phyloP scores from a whole-genome alignment of 2,888 invertebrate species.

The Limnephilus rhombicus region DNA sequence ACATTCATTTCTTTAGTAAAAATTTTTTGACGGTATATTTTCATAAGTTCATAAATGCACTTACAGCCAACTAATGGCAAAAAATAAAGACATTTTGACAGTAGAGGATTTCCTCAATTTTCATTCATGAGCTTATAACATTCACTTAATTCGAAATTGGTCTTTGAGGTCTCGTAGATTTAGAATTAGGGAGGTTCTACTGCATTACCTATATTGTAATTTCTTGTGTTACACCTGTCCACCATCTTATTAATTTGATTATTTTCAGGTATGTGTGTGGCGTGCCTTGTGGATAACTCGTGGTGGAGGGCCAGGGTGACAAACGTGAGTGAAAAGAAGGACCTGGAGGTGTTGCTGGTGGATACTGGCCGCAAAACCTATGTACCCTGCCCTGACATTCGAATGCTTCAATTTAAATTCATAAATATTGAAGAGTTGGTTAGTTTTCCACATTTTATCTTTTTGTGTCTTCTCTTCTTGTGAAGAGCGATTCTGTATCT shows the following conservation, averaged over 20 bases:
- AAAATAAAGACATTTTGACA: too few relatives aligned
- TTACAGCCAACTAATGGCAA: too few relatives aligned
- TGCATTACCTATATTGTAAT: too few relatives aligned
- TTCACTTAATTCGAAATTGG: too few relatives aligned
- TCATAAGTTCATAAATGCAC: too few relatives aligned
- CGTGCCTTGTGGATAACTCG: slow-evolving; percentile 58
- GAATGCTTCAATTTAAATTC: slow-evolving; percentile 75
- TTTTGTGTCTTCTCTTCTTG: neutral
- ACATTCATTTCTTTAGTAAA: too few relatives aligned
- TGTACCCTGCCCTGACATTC: slow-evolving; percentile 76
- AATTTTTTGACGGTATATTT: too few relatives aligned
- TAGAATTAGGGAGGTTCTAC: too few relatives aligned
- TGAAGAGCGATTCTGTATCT: too few relatives aligned
- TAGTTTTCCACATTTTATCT: slow-evolving; percentile 43
- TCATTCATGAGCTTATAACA: too few relatives aligned
- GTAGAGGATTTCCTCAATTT: too few relatives aligned
- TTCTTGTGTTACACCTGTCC: neutral
- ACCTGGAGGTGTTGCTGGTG: slow-evolving; percentile 79
- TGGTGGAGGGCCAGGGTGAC: slow-evolving; percentile 82
- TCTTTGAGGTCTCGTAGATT: too few relatives aligned
- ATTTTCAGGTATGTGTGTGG: slow-evolving; percentile 69
- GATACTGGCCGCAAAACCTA: slow-evolving; percentile 80
- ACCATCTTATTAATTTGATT: neutral
- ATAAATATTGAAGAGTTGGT: slow-evolving; percentile 77
- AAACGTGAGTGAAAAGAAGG: slow-evolving; percentile 72